These are phyloP conservation scores for Macquaria australasica DNA, from an alignment of 2,113 vertebrate genomes.

Conservation along the genomic window DNA sequence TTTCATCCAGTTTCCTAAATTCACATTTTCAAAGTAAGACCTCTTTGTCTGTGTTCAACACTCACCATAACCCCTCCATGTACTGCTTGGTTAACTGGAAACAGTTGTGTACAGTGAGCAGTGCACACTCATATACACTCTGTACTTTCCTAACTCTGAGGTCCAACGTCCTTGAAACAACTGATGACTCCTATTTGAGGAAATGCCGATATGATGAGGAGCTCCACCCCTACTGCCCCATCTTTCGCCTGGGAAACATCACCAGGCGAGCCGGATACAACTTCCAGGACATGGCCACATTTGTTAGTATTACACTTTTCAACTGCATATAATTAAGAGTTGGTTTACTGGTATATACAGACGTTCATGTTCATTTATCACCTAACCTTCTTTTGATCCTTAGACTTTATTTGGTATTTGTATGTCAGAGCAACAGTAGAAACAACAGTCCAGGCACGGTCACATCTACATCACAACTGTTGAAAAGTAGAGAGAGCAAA, in stretches of 20 bases:
- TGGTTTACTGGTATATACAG: no score
- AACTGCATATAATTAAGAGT: neutral
- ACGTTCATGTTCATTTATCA: no score
- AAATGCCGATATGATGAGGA: slow-evolving; percentile 84
- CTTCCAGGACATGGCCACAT: slow-evolving; percentile 87
- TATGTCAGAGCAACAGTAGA: neutral
- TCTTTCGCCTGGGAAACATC: slow-evolving; percentile 90
- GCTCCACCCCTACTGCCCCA: slow-evolving; percentile 91
- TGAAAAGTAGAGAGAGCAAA: neutral
- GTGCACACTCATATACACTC: neutral
- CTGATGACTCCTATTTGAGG: slow-evolving; percentile 84
- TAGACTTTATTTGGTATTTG: neutral
- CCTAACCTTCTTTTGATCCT: no score
- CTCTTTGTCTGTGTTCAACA: neutral
- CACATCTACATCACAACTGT: neutral
- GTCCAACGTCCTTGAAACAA: slow-evolving; percentile 88
- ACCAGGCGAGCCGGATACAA: slow-evolving; percentile 84
- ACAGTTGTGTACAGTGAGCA: neutral
- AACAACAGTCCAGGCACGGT: neutral
- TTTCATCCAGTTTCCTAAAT: slow-evolving; percentile 91
- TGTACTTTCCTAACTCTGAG: slow-evolving; percentile 73
- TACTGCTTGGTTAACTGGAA: neutral
- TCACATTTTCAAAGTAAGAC: slow-evolving; percentile 92
- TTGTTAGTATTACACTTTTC: slow-evolving; percentile 78
- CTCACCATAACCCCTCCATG: neutral